phyloP scores from a whole-genome alignment of 2,113 vertebrate species.

The human (Homo sapiens) region GRCh38 chr19:1140001-1140500 shows the following conservation, averaged over 20 bases:
- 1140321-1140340: not conserved
- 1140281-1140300: too few relatives aligned
- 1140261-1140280: too few relatives aligned
- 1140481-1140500: not conserved
- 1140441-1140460: not conserved
- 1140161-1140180: too few relatives aligned
- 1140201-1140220: too few relatives aligned
- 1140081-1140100: too few relatives aligned
- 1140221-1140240: rapidly evolving
- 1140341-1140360: not conserved
- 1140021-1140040: rapidly evolving
- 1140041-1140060: too few relatives aligned
- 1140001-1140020: too few relatives aligned
- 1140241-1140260: rapidly evolving
- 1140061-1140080: rapidly evolving
- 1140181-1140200: too few relatives aligned
- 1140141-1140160: too few relatives aligned
- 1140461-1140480: not conserved
- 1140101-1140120: too few relatives aligned
- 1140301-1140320: too few relatives aligned
- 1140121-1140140: too few relatives aligned
- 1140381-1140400: not conserved
- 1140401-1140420: not conserved
- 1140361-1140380: not conserved
- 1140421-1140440: not conserved